These are phyloP conservation scores for Scartelaos histophorus DNA, from an alignment of 2,113 vertebrate species.

Conservation along the genomic window DNA sequence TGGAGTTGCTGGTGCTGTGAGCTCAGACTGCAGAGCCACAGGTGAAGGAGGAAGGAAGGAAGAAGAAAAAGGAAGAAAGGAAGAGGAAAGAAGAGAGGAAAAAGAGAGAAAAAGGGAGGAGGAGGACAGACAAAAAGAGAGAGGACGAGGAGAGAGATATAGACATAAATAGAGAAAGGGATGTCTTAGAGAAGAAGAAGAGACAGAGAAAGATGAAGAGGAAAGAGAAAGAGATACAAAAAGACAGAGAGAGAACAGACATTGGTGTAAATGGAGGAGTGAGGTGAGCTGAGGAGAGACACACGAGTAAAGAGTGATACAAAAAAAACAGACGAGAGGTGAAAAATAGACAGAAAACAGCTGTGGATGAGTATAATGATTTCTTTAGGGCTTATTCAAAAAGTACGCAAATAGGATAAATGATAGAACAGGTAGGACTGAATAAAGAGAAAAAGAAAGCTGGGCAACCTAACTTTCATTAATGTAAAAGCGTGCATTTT, in stretches of 20 bases:
- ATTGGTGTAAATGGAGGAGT: conserved; percentile 9
- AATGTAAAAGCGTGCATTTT: too few species aligned
- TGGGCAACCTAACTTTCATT: too few species aligned
- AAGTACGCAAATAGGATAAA: too few species aligned
- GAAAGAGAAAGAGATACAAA: too few species aligned
- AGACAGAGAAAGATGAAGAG: not conserved
- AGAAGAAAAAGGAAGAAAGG: conserved; percentile 2
- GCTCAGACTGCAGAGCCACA: conserved; percentile 70
- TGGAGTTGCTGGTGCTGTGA: conserved; percentile 36
- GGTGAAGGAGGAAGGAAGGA: conserved; percentile 10
- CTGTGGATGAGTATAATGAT: not conserved
- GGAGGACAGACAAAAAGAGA: not conserved
- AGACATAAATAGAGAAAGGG: too few species aligned
- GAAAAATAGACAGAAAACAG: not conserved
- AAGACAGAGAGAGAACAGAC: not conserved
- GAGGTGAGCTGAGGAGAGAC: conserved; percentile 17
- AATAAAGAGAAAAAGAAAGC: too few species aligned
- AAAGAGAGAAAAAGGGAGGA: conserved; percentile 5
- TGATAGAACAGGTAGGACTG: too few species aligned
- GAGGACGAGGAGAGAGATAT: not conserved
- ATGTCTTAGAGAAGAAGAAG: not conserved
- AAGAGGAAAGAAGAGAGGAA: not conserved
- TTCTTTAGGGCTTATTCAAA: not conserved
- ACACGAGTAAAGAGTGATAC: not conserved
- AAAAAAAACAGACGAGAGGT: not conserved